Base-by-base conservation (phyloP, 2,888 invertebrate genomes). In the Prenolepis imparis region DNA sequence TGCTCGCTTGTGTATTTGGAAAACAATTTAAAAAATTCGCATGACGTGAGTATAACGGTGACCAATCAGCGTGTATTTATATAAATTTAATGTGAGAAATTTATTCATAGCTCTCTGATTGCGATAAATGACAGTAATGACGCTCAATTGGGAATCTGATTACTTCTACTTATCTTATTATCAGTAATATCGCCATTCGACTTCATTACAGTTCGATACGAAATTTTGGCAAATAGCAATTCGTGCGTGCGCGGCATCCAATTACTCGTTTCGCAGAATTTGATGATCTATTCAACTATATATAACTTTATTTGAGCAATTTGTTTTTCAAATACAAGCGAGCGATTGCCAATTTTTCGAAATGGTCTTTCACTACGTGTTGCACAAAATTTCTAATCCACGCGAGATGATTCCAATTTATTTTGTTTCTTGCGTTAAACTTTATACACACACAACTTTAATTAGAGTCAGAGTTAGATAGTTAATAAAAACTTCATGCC, bases 41-140 rank as follows among this genome's bases (percentile, higher is more conserved):
- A 4, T 12, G 18, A 12, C 28, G 6, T 52, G n/a, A 8, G n/a
- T 52, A n/a, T 28, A 48, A 24, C 28, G 52, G 1, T 8, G 24
- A 55, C 8, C 39, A 66, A 44, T 8, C 44, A 18, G 11, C 57
- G 44, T 5, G 32, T 44, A 59, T 75, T 75, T 75, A 21, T 77
- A 77, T 32, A 70, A 78, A 70, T 78, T 78, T 70, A 78, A 59
- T 41, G 12, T 32, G 41, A 59, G 9, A 32, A 78, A 67, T 78
- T 78, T 70, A 78, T 78, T 44, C 68, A 21, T 70, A 11, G 24
- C 39, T n/a, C 18, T n/a, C 52, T 52, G 75, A 75, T 63, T 63
- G 32, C 63, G 63, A 74, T 63, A 81, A 81, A 81, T 70, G 77
- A 74, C 39, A 28, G 41, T 81, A 81, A 81, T 75, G 63, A 81